Evolutionary conservation across 2,888 invertebrate genomes (phyloP).

Genomic region (Therioaphis trifolii): DNA sequence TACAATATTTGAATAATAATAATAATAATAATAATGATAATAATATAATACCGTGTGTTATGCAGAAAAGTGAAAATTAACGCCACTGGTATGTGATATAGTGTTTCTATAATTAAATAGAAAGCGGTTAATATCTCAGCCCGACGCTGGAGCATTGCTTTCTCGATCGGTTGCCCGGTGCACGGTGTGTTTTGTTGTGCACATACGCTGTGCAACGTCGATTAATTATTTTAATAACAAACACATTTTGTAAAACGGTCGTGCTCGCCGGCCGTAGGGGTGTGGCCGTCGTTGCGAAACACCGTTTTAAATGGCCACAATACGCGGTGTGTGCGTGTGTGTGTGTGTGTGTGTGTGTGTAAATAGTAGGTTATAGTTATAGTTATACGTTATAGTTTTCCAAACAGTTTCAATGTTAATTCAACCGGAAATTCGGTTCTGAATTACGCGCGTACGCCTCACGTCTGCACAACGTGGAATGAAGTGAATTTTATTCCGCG

Average conservation of each 20-base stretch:
- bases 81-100: slow-evolving; percentile 9
- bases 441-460: neutral
- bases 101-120: slow-evolving; percentile 61
- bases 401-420: neutral
- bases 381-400: neutral
- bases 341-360: too few relatives aligned
- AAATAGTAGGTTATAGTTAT: too few relatives aligned
- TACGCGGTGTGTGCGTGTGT: too few relatives aligned
- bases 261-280: neutral
- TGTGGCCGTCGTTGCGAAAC: slow-evolving; percentile 19
- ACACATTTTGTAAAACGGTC: neutral
- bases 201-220: too few relatives aligned
- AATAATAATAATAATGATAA: neutral
- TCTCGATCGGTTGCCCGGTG: slow-evolving; percentile 45
- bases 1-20: neutral
- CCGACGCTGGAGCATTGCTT: slow-evolving; percentile 43
- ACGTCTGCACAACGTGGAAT: neutral
- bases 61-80: slow-evolving; percentile 58
- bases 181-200: too few relatives aligned
- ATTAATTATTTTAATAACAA: slow-evolving; percentile 13
- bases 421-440: neutral
- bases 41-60: slow-evolving; percentile 30
- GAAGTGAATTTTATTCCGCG: neutral
- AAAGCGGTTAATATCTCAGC: slow-evolving; percentile 53
- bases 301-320: too few relatives aligned